These are phyloP conservation scores for Eudemis profundana DNA, from an alignment of 2,888 invertebrate species.

Conservation along the genomic window DNA sequence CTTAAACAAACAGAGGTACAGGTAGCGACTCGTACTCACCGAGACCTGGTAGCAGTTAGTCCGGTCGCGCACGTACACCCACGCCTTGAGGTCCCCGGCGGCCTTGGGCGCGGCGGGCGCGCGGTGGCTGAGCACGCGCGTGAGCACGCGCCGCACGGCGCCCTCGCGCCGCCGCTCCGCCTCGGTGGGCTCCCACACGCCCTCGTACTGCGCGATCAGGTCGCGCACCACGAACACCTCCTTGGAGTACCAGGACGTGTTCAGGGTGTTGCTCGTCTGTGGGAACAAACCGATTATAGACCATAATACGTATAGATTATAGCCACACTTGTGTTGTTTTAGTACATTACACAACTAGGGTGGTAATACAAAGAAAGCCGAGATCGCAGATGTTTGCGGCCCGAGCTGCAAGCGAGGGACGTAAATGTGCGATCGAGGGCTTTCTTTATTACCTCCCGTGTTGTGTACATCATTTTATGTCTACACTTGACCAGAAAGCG, in stretches of 20 bases:
- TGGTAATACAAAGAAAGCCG: too few relatives aligned
- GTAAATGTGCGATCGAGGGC: too few relatives aligned
- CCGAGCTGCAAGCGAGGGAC: too few relatives aligned
- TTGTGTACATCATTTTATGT: too few relatives aligned
- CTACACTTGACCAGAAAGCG: too few relatives aligned
- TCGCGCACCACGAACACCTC: conserved; percentile 92
- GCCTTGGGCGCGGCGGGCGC: conserved; percentile 86
- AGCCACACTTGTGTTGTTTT: too few relatives aligned
- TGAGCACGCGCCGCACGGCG: conserved; percentile 90
- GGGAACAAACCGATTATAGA: conserved; percentile 3
- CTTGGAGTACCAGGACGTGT: conserved; percentile 86
- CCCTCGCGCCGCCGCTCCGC: conserved; percentile 91
- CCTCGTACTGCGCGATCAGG: conserved; percentile 89
- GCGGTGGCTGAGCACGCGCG: conserved; percentile 87
- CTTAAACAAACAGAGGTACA: too few relatives aligned
- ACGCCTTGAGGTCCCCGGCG: conserved; percentile 92
- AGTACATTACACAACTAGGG: too few relatives aligned
- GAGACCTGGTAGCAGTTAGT: conserved; percentile 84
- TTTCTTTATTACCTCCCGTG: too few relatives aligned
- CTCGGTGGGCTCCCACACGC: conserved; percentile 92
- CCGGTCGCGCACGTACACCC: conserved; percentile 90
- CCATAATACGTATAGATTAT: too few relatives aligned
- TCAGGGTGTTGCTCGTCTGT: conserved; percentile 76
- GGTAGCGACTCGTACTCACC: conserved; percentile 68
- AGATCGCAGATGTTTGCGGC: too few relatives aligned